phyloP scores from a whole-genome alignment of 2,888 invertebrate species.

The Metacarcinus magister region DNA sequence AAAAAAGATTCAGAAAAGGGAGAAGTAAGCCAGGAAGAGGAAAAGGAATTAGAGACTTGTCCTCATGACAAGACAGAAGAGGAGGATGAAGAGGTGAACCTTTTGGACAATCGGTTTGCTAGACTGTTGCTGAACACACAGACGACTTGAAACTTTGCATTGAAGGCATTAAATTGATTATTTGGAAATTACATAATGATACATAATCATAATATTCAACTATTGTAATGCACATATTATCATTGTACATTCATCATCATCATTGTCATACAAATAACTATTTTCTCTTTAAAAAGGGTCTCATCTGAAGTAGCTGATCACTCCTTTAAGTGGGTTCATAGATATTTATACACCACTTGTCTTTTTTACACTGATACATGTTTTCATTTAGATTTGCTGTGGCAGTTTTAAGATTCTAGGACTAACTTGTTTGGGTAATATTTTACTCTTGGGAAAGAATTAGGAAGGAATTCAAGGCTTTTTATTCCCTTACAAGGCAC shows the following conservation, averaged over 20 bases:
- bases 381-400: too few relatives aligned
- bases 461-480: too few relatives aligned
- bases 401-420: too few relatives aligned
- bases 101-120: not conserved
- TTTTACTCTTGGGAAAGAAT: too few relatives aligned
- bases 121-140: not conserved
- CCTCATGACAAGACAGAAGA: not conserved
- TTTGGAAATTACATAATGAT: not conserved
- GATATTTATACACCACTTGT: too few relatives aligned
- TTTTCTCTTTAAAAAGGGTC: too few relatives aligned
- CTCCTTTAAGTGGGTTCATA: too few relatives aligned
- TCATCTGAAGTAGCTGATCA: too few relatives aligned
- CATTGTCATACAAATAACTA: not conserved
- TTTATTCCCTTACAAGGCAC: too few relatives aligned
- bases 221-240: not conserved
- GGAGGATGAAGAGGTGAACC: not conserved
- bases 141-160: not conserved
- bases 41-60: not conserved
- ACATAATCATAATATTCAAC: not conserved
- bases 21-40: not conserved
- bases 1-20: not conserved
- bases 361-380: too few relatives aligned
- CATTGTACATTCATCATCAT: not conserved
- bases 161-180: not conserved
- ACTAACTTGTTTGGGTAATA: too few relatives aligned